Evolutionary conservation across 37 sponge, comb jelly and placozoan species (phyloP).

Genomic region (Petrosia ficiformis): DNA sequence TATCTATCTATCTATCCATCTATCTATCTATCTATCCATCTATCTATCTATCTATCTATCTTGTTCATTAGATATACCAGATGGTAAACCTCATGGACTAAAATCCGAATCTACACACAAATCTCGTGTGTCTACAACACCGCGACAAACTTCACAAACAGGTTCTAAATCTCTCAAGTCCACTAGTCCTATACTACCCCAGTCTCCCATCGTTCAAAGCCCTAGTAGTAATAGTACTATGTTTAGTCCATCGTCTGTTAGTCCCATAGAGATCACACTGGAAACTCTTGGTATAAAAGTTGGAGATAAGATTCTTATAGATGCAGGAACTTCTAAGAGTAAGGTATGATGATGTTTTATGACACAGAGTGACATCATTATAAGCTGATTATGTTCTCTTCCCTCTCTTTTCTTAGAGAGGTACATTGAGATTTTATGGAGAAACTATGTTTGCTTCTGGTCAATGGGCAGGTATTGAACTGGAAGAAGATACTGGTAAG

Average conservation of each 20-base stretch:
- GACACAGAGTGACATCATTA: background rate
- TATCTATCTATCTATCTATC: too few species aligned
- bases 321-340: conserved; percentile 33
- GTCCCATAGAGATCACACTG: conserved; percentile 37
- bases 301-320: conserved; percentile 54
- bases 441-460: conserved; percentile 77
- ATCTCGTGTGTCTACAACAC: too few species aligned
- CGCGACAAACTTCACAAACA: too few species aligned
- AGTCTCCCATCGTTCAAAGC: too few species aligned
- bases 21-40: too few species aligned
- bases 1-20: too few species aligned
- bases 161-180: too few species aligned
- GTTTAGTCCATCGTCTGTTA: conserved; percentile 1
- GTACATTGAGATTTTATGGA: conserved; percentile 75
- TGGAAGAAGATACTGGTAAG: conserved; percentile 86
- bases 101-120: too few species aligned
- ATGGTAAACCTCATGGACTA: too few species aligned
- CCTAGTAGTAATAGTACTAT: conserved; percentile 13
- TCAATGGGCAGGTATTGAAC: conserved; percentile 87
- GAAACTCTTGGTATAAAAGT: conserved; percentile 48
- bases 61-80: too few species aligned
- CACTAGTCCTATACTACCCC: too few species aligned
- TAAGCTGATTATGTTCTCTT: background rate
- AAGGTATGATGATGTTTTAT: conserved; percentile 25
- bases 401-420: conserved; percentile 35